phyloP scores from a whole-genome alignment of 2,888 invertebrate species.

The Polydesmus complanatus region DNA sequence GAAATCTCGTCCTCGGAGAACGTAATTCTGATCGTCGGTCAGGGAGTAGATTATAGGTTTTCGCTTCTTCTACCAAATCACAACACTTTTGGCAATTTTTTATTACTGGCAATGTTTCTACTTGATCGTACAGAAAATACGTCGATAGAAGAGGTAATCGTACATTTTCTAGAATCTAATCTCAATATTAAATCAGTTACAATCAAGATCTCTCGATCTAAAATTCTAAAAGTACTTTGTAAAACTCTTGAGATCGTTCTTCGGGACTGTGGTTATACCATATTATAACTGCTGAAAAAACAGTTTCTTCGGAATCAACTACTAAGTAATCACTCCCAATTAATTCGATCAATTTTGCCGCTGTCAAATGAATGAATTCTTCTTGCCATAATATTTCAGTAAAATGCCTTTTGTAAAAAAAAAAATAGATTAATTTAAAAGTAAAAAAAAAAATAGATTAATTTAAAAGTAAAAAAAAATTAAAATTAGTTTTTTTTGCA shows the following conservation, averaged over 20 bases:
- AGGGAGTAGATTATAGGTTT: conserved; percentile 35
- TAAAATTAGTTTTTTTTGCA: conserved; percentile 15
- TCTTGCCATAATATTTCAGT: conserved; percentile 30
- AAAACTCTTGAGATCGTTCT: conserved; percentile 28
- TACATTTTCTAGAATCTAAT: conserved; percentile 34
- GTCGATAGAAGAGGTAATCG: conserved; percentile 37
- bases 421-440: neutral
- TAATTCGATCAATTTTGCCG: conserved; percentile 36
- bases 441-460: neutral
- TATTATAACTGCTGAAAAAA: conserved; percentile 35
- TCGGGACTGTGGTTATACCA: conserved; percentile 34
- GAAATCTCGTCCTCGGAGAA: conserved; percentile 31
- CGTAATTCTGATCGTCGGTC: conserved; percentile 34
- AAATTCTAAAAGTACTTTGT: conserved; percentile 25
- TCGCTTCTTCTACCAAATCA: conserved; percentile 36
- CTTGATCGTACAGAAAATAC: conserved; percentile 37
- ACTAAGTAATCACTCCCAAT: conserved; percentile 35
- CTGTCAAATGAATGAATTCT: conserved; percentile 33
- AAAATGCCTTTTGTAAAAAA: conserved; percentile 27
- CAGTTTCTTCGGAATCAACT: conserved; percentile 37
- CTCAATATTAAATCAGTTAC: neutral
- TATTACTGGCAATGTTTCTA: conserved; percentile 32
- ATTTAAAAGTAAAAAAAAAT: neutral
- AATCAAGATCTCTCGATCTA: too few species aligned
- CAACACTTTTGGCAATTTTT: conserved; percentile 31